A percentile compares a stretch with the other conserved stretches of the same genome.
phyloP scores from a whole-genome alignment of 92 coral and sea anemone species.

The Zoanthus gigantus region DNA sequence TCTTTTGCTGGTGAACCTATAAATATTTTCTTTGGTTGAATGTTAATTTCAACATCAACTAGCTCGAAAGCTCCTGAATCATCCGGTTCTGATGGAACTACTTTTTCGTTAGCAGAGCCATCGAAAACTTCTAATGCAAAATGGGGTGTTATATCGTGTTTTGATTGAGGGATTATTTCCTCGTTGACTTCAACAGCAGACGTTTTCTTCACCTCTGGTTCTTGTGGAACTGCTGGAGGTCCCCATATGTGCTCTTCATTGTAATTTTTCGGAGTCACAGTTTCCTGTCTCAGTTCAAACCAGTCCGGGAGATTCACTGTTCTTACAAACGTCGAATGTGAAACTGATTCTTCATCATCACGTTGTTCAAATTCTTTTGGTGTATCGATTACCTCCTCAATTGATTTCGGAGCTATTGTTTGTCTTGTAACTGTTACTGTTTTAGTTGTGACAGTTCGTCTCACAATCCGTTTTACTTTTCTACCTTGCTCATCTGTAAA shows the following conservation, averaged over 20 bases:
- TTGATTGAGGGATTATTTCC: conserved; percentile 17
- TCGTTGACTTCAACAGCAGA: conserved; percentile 24
- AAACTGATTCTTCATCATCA: conserved; percentile 25
- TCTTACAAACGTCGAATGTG: conserved; percentile 9
- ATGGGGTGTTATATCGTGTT: conserved; percentile 27
- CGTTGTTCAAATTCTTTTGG: conserved; percentile 12
- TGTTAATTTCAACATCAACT: background rate
- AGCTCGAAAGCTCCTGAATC: conserved; percentile 18
- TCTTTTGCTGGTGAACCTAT: conserved; percentile 23
- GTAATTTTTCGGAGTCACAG: conserved; percentile 26
- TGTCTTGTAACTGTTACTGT: conserved; percentile 37
- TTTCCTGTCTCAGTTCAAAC: conserved; percentile 40
- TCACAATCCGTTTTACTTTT: conserved; percentile 40
- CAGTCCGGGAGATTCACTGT: conserved; percentile 49
- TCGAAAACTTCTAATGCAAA: conserved; percentile 44
- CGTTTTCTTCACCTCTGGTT: conserved; percentile 14
- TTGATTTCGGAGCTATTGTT: background rate
- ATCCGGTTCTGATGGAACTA: conserved; percentile 20
- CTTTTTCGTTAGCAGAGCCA: conserved; percentile 17
- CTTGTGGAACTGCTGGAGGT: background rate
- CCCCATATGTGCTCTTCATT: conserved; percentile 33
- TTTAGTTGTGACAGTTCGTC: conserved; percentile 61
- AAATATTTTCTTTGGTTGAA: background rate
- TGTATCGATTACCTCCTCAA: background rate
- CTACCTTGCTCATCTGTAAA: conserved; percentile 22